Evolutionary conservation across 2,113 vertebrate genomes (phyloP).

Genomic region (Ibidorhyncha struthersii): DNA sequence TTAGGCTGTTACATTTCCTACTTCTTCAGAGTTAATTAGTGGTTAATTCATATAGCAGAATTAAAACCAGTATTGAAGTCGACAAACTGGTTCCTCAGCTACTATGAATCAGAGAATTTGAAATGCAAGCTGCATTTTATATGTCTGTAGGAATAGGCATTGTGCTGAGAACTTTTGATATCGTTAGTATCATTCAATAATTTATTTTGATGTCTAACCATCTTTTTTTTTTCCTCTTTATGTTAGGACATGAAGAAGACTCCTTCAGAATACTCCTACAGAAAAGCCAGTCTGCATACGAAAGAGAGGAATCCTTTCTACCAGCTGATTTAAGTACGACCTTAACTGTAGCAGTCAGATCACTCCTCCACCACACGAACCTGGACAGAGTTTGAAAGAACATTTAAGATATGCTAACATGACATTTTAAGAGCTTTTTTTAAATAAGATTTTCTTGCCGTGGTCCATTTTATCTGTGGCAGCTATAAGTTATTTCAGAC

Average conservation of each 20-base stretch:
- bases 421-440: background rate
- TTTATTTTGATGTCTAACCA: background rate
- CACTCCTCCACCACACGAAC: background rate
- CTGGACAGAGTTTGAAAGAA: background rate
- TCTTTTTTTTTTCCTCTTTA: background rate
- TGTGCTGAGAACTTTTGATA: background rate
- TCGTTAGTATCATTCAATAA: background rate
- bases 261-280: background rate
- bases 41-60: background rate
- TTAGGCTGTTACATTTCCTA: background rate
- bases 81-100: background rate
- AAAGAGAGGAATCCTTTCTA: background rate
- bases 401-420: background rate
- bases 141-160: background rate
- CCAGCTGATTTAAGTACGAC: background rate
- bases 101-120: background rate
- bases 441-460: background rate
- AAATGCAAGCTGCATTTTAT: background rate
- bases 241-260: background rate
- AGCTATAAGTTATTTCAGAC: background rate
- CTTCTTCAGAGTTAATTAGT: background rate
- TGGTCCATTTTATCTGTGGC: background rate
- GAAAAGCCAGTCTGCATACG: background rate
- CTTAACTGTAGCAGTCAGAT: background rate
- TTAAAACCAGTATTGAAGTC: background rate